Percentiles rank a stretch among this genome's conserved stretches.
phyloP scores from a whole-genome alignment of 92 coral and sea anemone species.

The Siderastrea radians region DNA sequence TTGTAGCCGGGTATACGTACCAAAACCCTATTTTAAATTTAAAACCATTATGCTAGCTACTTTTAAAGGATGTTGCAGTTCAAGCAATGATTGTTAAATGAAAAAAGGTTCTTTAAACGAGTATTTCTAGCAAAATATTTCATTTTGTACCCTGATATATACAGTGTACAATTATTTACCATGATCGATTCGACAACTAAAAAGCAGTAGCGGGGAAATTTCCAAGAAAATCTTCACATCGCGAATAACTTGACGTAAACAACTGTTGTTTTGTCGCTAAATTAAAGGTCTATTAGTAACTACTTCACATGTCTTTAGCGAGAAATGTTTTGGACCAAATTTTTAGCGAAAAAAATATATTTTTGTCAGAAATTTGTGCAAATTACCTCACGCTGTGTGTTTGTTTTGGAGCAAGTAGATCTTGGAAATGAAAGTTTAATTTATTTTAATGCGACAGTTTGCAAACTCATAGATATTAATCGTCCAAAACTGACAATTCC shows the following conservation, averaged over 20 bases:
- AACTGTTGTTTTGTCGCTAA: background rate
- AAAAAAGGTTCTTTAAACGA: no score
- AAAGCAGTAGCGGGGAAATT: background rate
- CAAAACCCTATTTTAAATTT: background rate
- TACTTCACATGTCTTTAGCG: background rate
- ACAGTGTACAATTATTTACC: background rate
- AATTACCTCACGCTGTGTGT: slow-evolving; percentile 1
- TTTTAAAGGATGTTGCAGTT: no score
- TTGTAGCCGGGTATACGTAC: background rate
- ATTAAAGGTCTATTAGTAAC: background rate
- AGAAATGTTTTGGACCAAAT: background rate
- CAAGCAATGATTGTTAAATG: no score
- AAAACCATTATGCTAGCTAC: background rate
- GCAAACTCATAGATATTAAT: background rate
- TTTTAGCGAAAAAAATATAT: background rate
- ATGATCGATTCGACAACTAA: background rate
- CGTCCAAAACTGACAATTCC: no score
- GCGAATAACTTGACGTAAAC: background rate
- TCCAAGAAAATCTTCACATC: background rate
- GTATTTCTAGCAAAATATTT: no score
- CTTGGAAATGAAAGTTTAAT: background rate
- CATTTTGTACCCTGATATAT: no score
- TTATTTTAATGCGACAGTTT: background rate
- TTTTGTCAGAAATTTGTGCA: background rate
- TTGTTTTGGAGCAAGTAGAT: background rate